Percentiles rank a stretch among this genome's conserved stretches.
Evolutionary conservation across 1,140 invertebrate species (phyloP).

Genomic region (Drosophila jambulina): DNA sequence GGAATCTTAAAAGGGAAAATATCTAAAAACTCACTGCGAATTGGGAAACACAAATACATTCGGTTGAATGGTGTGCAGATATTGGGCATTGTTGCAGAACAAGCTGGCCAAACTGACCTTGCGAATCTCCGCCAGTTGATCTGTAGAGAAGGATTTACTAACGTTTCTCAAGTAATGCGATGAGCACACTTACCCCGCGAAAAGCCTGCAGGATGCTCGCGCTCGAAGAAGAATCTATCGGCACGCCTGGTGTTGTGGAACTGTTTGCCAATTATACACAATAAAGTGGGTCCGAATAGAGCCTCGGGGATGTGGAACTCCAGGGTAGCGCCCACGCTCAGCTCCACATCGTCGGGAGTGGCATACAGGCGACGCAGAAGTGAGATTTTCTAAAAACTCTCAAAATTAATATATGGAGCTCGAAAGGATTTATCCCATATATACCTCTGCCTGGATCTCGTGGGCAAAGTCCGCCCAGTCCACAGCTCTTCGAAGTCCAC

Average conservation of each 20-base stretch:
- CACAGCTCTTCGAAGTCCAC: conserved; percentile 90
- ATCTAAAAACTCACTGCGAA: conserved; percentile 48
- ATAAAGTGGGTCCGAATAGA: conserved; percentile 94
- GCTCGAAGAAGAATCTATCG: conserved; percentile 94
- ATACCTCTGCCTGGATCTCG: conserved; percentile 88
- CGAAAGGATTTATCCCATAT: rapidly evolving
- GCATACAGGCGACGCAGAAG: conserved; percentile 65
- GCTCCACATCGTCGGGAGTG: conserved; percentile 93
- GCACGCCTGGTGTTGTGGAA: conserved; percentile 93
- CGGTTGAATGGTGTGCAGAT: conserved; percentile 91
- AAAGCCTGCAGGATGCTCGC: conserved; percentile 88
- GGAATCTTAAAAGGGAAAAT: neutral
- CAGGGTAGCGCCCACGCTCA: conserved; percentile 93
- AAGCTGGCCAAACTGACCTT: conserved; percentile 92
- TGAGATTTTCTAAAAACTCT: conserved; percentile 61
- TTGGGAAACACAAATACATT: conserved; percentile 87
- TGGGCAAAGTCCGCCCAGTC: conserved; percentile 90
- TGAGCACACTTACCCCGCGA: conserved; percentile 87
- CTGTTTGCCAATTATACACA: conserved; percentile 95
- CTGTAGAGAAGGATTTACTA: conserved; percentile 85
- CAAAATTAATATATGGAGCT: too few relatives aligned
- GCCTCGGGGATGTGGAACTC: conserved; percentile 91
- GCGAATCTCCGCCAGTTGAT: conserved; percentile 94
- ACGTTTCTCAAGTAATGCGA: neutral
- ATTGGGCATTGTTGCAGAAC: conserved; percentile 93